Base-by-base conservation (phyloP, 2,113 vertebrate species). In the Microcebus tavaratra region DNA sequence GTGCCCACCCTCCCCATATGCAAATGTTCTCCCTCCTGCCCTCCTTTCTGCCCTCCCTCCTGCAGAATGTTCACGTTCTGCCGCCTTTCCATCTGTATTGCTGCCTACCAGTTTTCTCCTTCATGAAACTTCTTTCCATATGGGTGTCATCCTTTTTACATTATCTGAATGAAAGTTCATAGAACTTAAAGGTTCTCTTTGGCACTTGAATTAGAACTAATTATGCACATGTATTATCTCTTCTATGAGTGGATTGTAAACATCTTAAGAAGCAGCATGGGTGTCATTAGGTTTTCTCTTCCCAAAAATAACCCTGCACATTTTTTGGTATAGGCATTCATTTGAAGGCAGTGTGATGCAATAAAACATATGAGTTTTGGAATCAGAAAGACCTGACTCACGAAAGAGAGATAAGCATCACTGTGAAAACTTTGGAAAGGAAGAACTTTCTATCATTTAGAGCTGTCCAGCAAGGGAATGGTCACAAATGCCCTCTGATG, bases 171-270 rank as follows among this genome's bases (percentile, higher is more conserved):
- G 25, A 29, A 81, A 9, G 0, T 59, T 81, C 25, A 7, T n/a
- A 61, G 67, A 50, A 53, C 21, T 50, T 55, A 57, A 81, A 57
- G 20, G 50, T 73, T 76, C 61, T 89, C 61, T 72, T 85, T 42
- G 42, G 13, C 55, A 36, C 18, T 61, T 73, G n/a, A 90, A 78
- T 93, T 65, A 90, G 63, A 86, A 80, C 48, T 45, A 65, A 80
- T 73, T 57, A 45, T 15, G 29, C 36, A 11, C 36, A 8, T 90
- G n/a, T 20, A 72, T 79, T 83, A 61, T 84, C 31, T 92, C 42
- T 65, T 31, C n/a, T 73, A 5, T 9, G 23, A 73, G 31, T 31
- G 57, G 11, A 20, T 48, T 86, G 34, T 73, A 88, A 91, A 76
- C 34, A 82, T 42, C 61, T 91, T 82, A 45, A 79, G 45, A 57